Conservation (phyloP, 1,140 invertebrate genomes). For the Trialeurodes vaporariorum region DNA sequence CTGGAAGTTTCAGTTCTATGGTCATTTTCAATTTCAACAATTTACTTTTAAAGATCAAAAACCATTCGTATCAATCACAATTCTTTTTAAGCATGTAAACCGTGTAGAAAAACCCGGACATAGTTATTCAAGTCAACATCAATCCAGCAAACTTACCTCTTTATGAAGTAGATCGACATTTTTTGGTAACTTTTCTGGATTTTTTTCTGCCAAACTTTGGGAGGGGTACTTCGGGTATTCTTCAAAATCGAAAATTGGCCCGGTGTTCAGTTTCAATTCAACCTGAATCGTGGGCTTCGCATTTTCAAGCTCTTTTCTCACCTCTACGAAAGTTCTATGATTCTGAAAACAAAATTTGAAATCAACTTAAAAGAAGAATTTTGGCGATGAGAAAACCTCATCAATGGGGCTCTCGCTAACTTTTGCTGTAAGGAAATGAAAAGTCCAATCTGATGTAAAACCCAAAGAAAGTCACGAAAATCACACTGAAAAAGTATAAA, state of each 20-base stretch:
- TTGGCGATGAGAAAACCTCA: too few relatives aligned
- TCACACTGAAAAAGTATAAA: too few relatives aligned
- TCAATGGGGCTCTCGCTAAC: too few relatives aligned
- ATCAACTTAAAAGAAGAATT: too few relatives aligned
- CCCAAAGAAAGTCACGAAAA: too few relatives aligned
- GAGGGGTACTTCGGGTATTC: conserved; percentile 67
- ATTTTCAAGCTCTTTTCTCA: conserved; percentile 43
- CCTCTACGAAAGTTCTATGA: conserved; percentile 47
- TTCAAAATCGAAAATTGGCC: conserved; percentile 46
- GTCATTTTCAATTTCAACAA: too few relatives aligned
- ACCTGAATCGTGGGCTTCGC: conserved; percentile 35
- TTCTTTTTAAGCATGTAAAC: background rate
- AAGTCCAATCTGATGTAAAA: too few relatives aligned
- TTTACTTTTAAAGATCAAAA: too few relatives aligned
- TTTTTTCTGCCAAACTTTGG: conserved; percentile 49
- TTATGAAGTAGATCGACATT: conserved; percentile 71
- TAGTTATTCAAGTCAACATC: conserved; percentile 9
- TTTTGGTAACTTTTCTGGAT: conserved; percentile 63
- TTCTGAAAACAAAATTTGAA: too few relatives aligned
- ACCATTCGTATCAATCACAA: conserved; percentile 5
- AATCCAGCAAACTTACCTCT: conserved; percentile 45
- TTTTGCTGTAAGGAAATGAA: too few relatives aligned
- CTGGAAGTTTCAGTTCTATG: too few relatives aligned
- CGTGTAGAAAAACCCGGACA: conserved; percentile 1
- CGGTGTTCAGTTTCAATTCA: conserved; percentile 35